Evolutionary conservation across 2,797 vertebrate species (phyloP).

Genomic region (Scolopax bukidnonensis): DNA sequence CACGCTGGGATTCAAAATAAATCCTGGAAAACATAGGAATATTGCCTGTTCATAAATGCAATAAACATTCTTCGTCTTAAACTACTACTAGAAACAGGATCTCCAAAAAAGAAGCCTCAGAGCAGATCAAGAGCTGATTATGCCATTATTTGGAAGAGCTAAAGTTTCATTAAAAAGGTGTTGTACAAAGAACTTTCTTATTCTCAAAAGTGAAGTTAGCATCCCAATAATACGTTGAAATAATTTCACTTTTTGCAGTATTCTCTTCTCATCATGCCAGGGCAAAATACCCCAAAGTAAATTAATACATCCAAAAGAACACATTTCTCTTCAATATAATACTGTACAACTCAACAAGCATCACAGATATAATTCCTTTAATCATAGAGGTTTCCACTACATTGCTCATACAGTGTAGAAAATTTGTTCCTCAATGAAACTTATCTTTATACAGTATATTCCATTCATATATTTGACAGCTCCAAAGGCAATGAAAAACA

Average conservation of each 20-base stretch:
- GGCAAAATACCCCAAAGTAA: not conserved
- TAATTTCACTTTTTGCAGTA: not conserved
- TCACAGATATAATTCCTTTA: not conserved
- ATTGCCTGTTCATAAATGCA: not conserved
- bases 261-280: not conserved
- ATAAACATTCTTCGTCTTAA: not conserved
- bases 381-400: not conserved
- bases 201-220: not conserved
- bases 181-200: not conserved
- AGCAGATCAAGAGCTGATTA: not conserved
- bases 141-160: not conserved
- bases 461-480: not conserved
- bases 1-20: not conserved
- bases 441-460: not conserved
- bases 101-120: not conserved
- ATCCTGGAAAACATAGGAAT: not conserved
- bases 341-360: not conserved
- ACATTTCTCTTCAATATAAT: not conserved
- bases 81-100: not conserved
- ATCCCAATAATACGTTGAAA: not conserved
- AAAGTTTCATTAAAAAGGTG: not conserved
- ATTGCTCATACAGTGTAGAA: not conserved
- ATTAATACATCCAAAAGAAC: not conserved
- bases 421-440: accelerated
- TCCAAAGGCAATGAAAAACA: not conserved